phyloP scores from a whole-genome alignment of 2,888 invertebrate genomes.

The Tetranychus truncatus region DNA sequence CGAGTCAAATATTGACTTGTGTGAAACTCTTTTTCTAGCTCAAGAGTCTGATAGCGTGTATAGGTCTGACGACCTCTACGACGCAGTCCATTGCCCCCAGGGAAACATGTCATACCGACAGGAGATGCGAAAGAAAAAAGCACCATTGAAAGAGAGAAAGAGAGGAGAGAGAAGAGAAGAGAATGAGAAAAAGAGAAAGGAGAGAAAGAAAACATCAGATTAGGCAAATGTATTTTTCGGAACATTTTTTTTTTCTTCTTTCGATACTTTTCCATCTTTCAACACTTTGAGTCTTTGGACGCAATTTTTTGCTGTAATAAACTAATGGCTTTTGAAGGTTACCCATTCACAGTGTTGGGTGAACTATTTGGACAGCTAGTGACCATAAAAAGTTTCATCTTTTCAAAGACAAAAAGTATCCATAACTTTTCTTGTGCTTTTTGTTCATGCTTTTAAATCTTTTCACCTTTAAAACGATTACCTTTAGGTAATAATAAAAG shows the following conservation, averaged over 20 bases:
- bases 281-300: too few relatives aligned
- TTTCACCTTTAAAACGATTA: background rate
- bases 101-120: conserved; percentile 16
- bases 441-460: too few relatives aligned
- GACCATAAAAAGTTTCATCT: background rate
- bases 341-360: background rate
- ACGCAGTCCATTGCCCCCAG: conserved; percentile 84
- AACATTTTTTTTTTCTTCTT: background rate
- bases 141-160: background rate
- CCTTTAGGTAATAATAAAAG: background rate
- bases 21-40: conserved; percentile 94
- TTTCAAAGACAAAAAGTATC: too few relatives aligned
- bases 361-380: background rate
- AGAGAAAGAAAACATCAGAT: conserved; percentile 4
- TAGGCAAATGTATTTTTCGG: background rate
- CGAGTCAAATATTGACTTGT: conserved; percentile 94
- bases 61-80: conserved; percentile 92
- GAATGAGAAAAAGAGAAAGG: conserved; percentile 17
- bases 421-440: too few relatives aligned
- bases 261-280: too few relatives aligned
- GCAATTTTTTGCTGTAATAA: background rate
- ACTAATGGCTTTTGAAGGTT: background rate
- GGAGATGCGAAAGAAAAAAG: background rate
- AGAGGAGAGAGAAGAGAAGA: conserved; percentile 17
- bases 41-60: conserved; percentile 89